Percentiles rank a stretch among this genome's conserved stretches.
Conservation (phyloP, 2,113 vertebrate species). For the Coptodon bakossiorum region DNA sequence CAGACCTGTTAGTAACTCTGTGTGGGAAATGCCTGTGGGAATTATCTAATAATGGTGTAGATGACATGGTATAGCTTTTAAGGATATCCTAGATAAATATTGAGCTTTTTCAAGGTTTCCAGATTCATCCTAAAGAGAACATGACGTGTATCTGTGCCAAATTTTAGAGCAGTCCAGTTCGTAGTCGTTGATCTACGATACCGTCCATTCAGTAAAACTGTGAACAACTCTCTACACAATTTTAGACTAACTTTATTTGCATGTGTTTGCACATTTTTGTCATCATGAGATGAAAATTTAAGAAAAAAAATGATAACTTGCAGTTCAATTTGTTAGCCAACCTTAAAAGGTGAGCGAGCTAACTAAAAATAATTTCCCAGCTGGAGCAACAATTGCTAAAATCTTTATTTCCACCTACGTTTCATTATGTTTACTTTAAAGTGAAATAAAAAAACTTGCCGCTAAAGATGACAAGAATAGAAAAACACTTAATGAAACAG, state of each 20-base stretch:
- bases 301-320: neutral
- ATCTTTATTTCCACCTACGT: neutral
- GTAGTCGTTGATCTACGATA: neutral
- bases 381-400: neutral
- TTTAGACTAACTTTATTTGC: neutral
- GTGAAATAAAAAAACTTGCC: neutral
- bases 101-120: neutral
- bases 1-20: neutral
- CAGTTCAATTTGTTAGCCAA: neutral
- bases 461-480: neutral
- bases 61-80: neutral
- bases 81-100: neutral
- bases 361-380: neutral
- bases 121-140: neutral
- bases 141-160: neutral
- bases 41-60: neutral
- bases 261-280: neutral
- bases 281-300: neutral
- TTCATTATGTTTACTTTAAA: neutral
- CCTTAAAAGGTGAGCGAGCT: neutral
- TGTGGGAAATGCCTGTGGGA: neutral
- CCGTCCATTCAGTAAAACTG: neutral
- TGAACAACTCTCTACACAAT: neutral
- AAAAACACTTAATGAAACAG: neutral
- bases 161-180: neutral